Percentiles rank a stretch among this genome's conserved stretches.
phyloP scores from a whole-genome alignment of 2,888 invertebrate species.

The Himalopsyche kuldschensis region DNA sequence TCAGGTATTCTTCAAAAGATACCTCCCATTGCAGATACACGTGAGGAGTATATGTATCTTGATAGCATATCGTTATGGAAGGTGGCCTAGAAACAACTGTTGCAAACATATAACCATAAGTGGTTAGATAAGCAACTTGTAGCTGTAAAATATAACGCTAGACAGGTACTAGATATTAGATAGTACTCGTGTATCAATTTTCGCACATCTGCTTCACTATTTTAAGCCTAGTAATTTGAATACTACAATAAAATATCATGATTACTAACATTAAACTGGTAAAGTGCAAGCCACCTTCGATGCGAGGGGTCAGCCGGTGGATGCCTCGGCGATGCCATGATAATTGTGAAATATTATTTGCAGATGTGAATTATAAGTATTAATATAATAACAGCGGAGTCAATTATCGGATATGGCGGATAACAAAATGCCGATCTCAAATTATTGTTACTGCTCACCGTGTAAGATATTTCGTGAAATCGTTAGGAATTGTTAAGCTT shows the following conservation, averaged over 20 bases:
- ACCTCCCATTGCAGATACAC: too few species aligned
- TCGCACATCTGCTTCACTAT: not conserved
- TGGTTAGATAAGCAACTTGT: too few species aligned
- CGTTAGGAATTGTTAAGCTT: not conserved
- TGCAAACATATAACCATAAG: too few species aligned
- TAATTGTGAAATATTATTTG: not conserved
- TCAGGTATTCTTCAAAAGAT: too few species aligned
- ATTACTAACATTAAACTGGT: not conserved
- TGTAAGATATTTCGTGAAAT: not conserved
- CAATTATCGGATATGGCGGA: not conserved
- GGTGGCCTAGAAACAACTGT: too few species aligned
- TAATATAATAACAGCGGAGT: not conserved
- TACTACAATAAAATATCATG: not conserved
- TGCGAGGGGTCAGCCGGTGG: not conserved
- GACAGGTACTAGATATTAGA: too few species aligned
- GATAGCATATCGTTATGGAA: too few species aligned
- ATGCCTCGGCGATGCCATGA: not conserved
- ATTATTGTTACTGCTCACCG: not conserved
- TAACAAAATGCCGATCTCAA: not conserved
- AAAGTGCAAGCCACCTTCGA: not conserved
- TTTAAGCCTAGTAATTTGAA: not conserved
- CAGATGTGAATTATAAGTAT: not conserved
- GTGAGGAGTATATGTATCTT: too few species aligned
- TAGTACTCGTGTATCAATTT: not conserved
- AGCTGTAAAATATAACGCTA: too few species aligned